Percentiles rank a stretch among this genome's conserved stretches.
phyloP scores from a whole-genome alignment of 2,888 invertebrate genomes.

The Acrobasis consociella region DNA sequence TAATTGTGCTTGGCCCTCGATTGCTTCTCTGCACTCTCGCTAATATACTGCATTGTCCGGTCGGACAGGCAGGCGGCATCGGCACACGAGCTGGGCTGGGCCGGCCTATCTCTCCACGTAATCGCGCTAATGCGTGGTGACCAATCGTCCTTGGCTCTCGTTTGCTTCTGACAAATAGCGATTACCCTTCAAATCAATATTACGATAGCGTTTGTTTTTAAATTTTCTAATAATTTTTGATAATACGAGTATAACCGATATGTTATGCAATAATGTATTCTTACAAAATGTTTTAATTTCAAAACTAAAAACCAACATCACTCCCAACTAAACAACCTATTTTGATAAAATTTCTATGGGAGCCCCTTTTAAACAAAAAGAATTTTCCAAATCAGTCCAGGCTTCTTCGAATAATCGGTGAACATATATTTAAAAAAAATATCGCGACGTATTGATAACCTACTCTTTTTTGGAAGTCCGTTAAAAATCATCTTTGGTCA shows the following conservation, averaged over 20 bases:
- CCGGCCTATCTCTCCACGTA: constrained; percentile 43
- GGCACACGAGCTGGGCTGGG: constrained; percentile 33
- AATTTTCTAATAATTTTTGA: constrained; percentile 2
- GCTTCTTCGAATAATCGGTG: too few species aligned
- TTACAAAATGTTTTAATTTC: not conserved
- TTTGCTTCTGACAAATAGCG: constrained; percentile 32
- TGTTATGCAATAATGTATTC: not conserved
- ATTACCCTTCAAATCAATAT: constrained; percentile 1
- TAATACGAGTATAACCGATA: not conserved
- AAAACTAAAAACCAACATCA: too few species aligned
- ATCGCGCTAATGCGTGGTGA: constrained; percentile 50
- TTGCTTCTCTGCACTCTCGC: not conserved
- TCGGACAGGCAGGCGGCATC: constrained; percentile 26
- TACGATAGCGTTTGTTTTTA: not conserved
- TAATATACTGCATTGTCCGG: not conserved
- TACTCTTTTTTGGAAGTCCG: too few species aligned
- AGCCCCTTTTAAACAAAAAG: too few species aligned
- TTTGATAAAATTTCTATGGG: too few species aligned
- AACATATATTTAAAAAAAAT: too few species aligned
- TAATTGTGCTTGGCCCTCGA: too few species aligned
- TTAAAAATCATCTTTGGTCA: too few species aligned
- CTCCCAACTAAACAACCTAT: too few species aligned
- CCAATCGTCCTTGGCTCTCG: constrained; percentile 58
- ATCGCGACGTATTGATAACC: too few species aligned
- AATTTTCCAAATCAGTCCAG: too few species aligned